Evolutionary conservation across 2,113 vertebrate genomes (phyloP), one percentile per base, ranked within the genome.

Genomic region (Mesitornis unicolor): DNA sequence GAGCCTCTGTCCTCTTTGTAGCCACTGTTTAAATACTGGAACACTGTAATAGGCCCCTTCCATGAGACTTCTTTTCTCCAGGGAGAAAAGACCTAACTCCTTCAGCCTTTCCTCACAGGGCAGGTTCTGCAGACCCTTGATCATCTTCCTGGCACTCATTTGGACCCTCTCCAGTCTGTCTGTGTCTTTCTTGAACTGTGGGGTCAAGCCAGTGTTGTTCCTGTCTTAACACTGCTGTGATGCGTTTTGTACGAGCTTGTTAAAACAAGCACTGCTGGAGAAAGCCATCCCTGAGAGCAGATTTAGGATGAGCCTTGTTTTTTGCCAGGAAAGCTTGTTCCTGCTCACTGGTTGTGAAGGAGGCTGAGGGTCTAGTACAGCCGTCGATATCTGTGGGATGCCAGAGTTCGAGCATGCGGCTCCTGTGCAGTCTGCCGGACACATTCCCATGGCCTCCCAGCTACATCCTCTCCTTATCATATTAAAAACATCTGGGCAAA

Each of bases 401-500:
- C 53, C 3, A 31, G 63, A 47, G 28, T 38, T 90, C 2, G 11
- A 35, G 12, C 8, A 0, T 42, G 56, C 7, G 7, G 87, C 74
- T 95, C 57, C 96, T 12, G 36, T 95, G 79, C 67, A 73, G 33
- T 60, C 45, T 92, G 70, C 54, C 14, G 50, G 85, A 70, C 31
- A 7, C 38, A 14, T 83, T 93, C 83, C 84, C 60, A 7, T 93
- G 50, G 68, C 51, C 29, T 47, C 80, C 12, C 31, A 59, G 75
- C 71, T 93, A 43, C 47, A 67, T 80, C 50, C 1, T 25, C 56
- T 84, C 35, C 54, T 60, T 89, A 38, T 76, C 19, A 2, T 88
- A 86, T 95, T 91, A 88, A 77, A 84, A 96, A 93, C 87, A 94
- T 88, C 96, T 93, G 82, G 87, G 90, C 42, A 83, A 80, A 96